A percentile compares a stretch with the other conserved stretches of the same genome.
Evolutionary conservation across 2,113 vertebrate species (phyloP).

Genomic region (Lamprotornis superbus): DNA sequence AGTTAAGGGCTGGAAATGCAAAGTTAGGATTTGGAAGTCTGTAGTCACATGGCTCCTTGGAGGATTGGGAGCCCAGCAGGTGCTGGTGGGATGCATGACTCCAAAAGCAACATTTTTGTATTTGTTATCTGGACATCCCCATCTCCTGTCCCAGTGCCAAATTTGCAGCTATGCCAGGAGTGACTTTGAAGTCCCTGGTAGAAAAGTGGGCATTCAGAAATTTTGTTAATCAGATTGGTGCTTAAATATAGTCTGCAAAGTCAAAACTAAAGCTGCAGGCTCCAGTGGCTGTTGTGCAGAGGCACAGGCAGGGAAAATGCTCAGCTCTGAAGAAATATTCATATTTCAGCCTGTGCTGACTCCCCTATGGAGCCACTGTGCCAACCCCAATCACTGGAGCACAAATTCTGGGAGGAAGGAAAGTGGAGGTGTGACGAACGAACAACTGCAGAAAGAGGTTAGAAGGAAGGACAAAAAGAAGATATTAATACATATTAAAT

Average conservation of each 20-base stretch:
- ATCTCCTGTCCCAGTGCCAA: not conserved
- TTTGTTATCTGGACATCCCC: not conserved
- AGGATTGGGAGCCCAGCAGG: not conserved
- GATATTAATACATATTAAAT: not conserved
- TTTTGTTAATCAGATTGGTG: not conserved
- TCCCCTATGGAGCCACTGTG: accelerated
- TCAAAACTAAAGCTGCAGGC: not conserved
- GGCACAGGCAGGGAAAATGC: not conserved
- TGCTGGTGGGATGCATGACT: not conserved
- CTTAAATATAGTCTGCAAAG: not conserved
- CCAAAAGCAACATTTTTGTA: not conserved
- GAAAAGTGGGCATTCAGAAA: not conserved
- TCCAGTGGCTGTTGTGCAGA: not conserved
- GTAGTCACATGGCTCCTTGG: not conserved
- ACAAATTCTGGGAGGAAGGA: not conserved
- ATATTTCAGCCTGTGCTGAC: not conserved
- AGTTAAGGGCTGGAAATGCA: not conserved
- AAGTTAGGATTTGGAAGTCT: not conserved
- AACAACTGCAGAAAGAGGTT: not conserved
- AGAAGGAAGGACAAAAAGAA: not conserved
- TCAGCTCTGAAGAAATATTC: not conserved
- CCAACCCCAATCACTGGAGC: not conserved
- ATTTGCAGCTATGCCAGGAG: not conserved
- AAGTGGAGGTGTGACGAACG: not conserved
- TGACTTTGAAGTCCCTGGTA: not conserved